Percentiles rank a stretch among this genome's conserved stretches.
Evolutionary conservation across 2,797 vertebrate genomes (phyloP).

Genomic region (Spea hammondii): DNA sequence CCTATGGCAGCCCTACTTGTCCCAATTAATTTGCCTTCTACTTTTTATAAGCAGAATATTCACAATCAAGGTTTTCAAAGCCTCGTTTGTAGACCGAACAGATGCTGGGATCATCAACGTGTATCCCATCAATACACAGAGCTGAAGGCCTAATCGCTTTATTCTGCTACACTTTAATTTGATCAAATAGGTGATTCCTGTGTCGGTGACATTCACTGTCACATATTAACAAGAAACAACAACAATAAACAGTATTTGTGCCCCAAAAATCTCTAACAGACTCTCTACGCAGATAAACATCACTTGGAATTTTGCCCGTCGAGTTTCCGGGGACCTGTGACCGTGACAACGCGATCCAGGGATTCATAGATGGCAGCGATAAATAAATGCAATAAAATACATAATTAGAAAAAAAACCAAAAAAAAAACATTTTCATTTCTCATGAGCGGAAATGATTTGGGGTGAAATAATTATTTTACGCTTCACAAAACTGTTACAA

Average conservation of each 20-base stretch:
- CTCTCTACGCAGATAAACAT: background rate
- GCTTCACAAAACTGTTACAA: no score
- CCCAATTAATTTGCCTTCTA: no score
- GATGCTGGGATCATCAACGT: background rate
- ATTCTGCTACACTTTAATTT: background rate
- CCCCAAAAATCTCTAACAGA: background rate
- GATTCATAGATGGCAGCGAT: background rate
- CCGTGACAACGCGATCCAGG: background rate
- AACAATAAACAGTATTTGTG: background rate
- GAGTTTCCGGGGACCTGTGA: background rate
- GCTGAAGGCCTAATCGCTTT: background rate
- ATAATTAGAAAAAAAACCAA: no score
- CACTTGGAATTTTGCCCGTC: background rate
- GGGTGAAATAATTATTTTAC: no score
- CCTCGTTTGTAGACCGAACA: background rate
- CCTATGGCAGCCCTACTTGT: no score
- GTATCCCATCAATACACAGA: background rate
- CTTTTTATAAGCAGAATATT: no score
- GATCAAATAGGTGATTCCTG: background rate
- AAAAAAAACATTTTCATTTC: no score
- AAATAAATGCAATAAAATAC: no score
- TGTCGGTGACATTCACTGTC: constrained; percentile 2
- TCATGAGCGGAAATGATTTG: no score
- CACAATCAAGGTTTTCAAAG: background rate
- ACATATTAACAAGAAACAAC: background rate